Percentiles rank a stretch among this genome's conserved stretches.
phyloP scores from a whole-genome alignment of 2,113 vertebrate genomes.

The Leucopsar rothschildi region DNA sequence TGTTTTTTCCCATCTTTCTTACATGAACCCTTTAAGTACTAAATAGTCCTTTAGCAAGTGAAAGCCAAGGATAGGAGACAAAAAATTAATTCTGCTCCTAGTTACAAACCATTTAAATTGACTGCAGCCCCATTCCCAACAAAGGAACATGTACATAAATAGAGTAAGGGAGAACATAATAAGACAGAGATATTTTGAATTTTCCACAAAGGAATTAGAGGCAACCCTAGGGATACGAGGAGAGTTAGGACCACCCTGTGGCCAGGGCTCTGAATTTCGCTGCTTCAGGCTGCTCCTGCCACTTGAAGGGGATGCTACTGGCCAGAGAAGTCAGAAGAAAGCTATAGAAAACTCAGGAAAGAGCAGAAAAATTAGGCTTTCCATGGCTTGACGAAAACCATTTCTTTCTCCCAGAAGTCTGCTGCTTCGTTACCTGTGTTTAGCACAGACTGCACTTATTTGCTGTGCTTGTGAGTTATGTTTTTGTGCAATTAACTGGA shows the following conservation, averaged over 20 bases:
- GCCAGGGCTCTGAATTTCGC: not conserved
- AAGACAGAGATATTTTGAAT: not conserved
- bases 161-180: not conserved
- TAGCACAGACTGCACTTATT: not conserved
- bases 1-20: not conserved
- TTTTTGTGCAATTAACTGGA: not conserved
- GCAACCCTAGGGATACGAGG: not conserved
- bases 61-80: not conserved
- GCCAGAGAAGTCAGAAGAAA: not conserved
- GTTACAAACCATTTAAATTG: not conserved
- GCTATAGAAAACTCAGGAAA: not conserved
- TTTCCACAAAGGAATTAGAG: not conserved
- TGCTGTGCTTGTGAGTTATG: not conserved
- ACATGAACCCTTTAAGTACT: not conserved
- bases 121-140: not conserved
- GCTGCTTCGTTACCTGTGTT: not conserved
- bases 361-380: not conserved
- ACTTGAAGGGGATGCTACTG: not conserved
- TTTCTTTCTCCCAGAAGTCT: not conserved
- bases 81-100: not conserved
- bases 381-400: not conserved
- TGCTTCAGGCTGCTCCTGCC: not conserved
- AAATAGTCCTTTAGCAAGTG: not conserved
- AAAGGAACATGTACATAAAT: not conserved
- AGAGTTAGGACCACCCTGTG: not conserved